Percentiles rank a stretch among this genome's conserved stretches.
These are phyloP conservation scores for Xylota sylvarum DNA, from an alignment of 2,888 invertebrate species.

Conservation along the genomic window DNA sequence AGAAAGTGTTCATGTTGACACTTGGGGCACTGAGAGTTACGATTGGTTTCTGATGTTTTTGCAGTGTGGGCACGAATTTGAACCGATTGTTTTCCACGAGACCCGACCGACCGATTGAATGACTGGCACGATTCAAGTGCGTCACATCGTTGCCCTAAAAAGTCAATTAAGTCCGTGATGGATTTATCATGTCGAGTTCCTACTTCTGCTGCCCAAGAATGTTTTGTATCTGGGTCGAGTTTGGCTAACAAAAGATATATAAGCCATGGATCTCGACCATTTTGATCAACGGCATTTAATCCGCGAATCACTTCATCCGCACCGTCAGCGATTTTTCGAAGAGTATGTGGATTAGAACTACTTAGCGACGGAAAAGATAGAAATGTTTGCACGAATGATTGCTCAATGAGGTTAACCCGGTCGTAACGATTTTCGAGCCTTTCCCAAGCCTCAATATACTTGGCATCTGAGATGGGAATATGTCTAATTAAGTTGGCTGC, in stretches of 20 bases:
- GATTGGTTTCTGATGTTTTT: no score
- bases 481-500: conserved; percentile 46
- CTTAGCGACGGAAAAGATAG: no score
- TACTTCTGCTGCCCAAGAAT: no score
- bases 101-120: no score
- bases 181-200: no score
- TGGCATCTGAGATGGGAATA: conserved; percentile 42
- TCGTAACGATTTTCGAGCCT: conserved; percentile 35
- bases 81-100: no score
- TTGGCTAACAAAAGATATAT: conserved; percentile 48
- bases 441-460: conserved; percentile 46
- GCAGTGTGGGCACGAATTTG: no score
- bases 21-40: no score
- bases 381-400: conserved; percentile 43
- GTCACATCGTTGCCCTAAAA: no score
- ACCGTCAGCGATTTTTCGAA: background rate
- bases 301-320: conserved; percentile 60
- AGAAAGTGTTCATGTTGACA: no score
- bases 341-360: background rate
- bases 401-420: conserved; percentile 31
- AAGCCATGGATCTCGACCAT: conserved; percentile 59
- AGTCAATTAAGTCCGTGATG: no score
- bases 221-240: background rate
- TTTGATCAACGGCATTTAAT: conserved; percentile 36
- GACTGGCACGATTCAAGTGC: no score